Percentiles rank a stretch among this genome's conserved stretches.
Conservation (phyloP, 2,113 vertebrate genomes). For the Trachemys scripta region DNA sequence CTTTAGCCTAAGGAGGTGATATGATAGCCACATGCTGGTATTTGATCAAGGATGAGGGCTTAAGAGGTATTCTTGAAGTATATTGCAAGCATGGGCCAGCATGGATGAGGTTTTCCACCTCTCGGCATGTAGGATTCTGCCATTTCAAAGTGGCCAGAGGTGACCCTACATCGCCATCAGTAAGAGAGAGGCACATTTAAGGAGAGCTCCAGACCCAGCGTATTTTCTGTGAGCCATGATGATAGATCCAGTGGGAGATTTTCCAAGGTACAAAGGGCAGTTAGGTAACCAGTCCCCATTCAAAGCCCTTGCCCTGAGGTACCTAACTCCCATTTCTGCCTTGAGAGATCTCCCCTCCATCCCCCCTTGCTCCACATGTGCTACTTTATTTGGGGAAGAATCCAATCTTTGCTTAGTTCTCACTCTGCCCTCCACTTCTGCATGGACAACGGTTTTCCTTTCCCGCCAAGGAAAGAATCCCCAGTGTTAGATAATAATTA, state of each 20-base stretch:
- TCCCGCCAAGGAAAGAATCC: neutral
- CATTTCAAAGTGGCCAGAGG: neutral
- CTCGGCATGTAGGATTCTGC: neutral
- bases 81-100: neutral
- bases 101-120: neutral
- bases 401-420: neutral
- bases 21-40: neutral
- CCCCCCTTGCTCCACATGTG: too few relatives aligned
- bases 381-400: too few relatives aligned
- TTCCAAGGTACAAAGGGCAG: neutral
- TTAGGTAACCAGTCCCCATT: neutral
- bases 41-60: neutral
- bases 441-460: neutral
- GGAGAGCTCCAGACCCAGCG: neutral
- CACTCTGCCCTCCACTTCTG: neutral
- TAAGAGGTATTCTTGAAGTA: neutral
- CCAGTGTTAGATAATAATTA: neutral
- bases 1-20: neutral
- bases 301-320: neutral
- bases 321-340: neutral
- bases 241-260: neutral
- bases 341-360: neutral
- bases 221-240: neutral
- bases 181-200: neutral
- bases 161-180: neutral